Base-by-base conservation (phyloP, 1,140 invertebrate genomes). In the Drosophila serrata region DNA sequence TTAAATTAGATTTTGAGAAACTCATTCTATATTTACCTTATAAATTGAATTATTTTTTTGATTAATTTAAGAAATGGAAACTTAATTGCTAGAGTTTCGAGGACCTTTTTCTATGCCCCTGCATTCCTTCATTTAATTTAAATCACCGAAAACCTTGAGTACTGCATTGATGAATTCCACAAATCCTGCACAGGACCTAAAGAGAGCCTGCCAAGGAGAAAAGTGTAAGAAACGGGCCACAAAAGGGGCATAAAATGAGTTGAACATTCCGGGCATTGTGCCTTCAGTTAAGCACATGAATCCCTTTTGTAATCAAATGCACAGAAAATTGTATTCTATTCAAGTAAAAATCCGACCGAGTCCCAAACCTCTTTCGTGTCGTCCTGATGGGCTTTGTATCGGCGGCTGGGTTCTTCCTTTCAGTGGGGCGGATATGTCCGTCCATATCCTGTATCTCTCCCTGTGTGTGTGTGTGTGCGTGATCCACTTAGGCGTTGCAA, bases 231-330 rank as follows among this genome's bases (percentile, higher is more conserved):
- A 60, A 57, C 33, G 31, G 55, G 62, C 70, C 58, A 72, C 59
- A 61, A 82, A 82, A 82, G 45, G 62, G 64, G 59, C 70, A 84
- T 53, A 43, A 77, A 77, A 80, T 79, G 79, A 75, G 75, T 67
- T 59, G 51, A 72, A 70, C 65, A 70, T 79, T 79, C 77, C 51
- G 67, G 67, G 65, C 69, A 69, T 84, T 84, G 74, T 85, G 77
- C 62, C 63, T 69, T 55, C 70, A 74, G 73, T 87, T 79, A 82
- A 85, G 84, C 82, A 85, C 82, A 81, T 79, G 84, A 88, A 79
- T 86, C 82, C 84, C 82, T 82, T 86, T 86, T 86, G 82, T 86
- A 88, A 86, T 86, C 82, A 86, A 86, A 86, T 86, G 84, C 82
- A 82, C 70, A 88, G 84, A 87, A 86, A 86, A 82, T 88, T 87